Evolutionary conservation across 2,888 invertebrate species (phyloP).

Genomic region (Lordiphosa fenestrarum): DNA sequence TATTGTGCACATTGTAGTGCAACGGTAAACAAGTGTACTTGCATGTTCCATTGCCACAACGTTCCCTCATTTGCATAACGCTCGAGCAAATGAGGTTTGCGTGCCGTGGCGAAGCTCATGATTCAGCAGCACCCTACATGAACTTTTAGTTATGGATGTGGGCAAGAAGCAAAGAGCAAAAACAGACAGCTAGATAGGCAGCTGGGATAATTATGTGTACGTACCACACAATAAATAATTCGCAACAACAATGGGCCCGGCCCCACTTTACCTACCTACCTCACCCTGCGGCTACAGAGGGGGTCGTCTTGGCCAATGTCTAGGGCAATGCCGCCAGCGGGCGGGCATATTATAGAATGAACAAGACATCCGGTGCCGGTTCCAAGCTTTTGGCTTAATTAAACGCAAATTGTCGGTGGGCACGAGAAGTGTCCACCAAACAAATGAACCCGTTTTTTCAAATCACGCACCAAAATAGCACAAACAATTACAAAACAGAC

Average conservation of each 20-base stretch:
- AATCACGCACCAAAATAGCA: constrained; percentile 63
- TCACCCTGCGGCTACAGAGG: constrained; percentile 17
- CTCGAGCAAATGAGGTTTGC: constrained; percentile 34
- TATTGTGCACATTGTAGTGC: not conserved
- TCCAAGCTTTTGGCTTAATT: constrained; percentile 56
- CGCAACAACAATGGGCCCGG: constrained; percentile 39
- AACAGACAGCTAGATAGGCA: constrained; percentile 28
- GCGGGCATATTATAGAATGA: constrained; percentile 26
- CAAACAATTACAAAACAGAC: constrained; percentile 3
- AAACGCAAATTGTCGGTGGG: constrained; percentile 64
- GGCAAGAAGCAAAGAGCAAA: constrained; percentile 23
- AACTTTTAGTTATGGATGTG: constrained; percentile 53
- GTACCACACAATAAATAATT: constrained; percentile 71
- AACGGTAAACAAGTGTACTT: constrained; percentile 9
- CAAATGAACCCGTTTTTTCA: constrained; percentile 48
- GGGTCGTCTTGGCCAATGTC: constrained; percentile 36
- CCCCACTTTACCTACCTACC: constrained; percentile 19
- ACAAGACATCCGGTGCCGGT: constrained; percentile 65
- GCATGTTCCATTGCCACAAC: constrained; percentile 45
- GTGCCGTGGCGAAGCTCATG: constrained; percentile 34
- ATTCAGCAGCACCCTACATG: constrained; percentile 46
- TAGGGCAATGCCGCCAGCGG: constrained; percentile 35
- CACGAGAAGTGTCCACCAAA: constrained; percentile 35
- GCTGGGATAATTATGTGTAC: constrained; percentile 68
- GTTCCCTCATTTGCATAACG: constrained; percentile 32